Evolutionary conservation across 2,888 invertebrate species (phyloP), one percentile per base, ranked within the genome.

Genomic region (Oscheius sp.): DNA sequence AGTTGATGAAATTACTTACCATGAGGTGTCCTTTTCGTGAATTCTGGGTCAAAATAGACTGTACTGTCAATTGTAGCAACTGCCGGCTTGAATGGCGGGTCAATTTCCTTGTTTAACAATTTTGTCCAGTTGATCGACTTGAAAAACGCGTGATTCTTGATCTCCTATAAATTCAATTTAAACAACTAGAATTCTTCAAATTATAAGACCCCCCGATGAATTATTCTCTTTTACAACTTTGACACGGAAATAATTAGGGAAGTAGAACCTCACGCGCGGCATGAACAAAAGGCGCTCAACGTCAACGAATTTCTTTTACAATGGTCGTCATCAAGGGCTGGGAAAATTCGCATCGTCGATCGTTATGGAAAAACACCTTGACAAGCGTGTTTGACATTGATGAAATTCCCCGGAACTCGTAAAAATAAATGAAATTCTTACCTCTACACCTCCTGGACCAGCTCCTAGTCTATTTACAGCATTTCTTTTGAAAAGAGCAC

Each of bases 1-100:
- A 52, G 18, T 52, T 52, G 7, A 55, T 12, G 3, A 13, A 55
- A 55, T 16, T 25, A 49, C 76, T 81, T 88, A 92, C 92, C 93
- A 91, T 91, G 93, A 2, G 99, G 98, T 61, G 98, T 97, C 90
- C 96, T 94, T 86, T 94, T 95, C 27, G 98, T 99, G 90, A 96
- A 99, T 90, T 99, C 98, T 16, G 94, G 94, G 91, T 99, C 99
- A 89, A 99, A 99, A 90, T 96, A 96, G 90, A 95, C 95, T 88
- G 97, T 96, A 79, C 91, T 91, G 88, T 98, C 96, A 0, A 94
- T 93, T 56, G 94, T 92, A 70, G 94, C 94, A 1, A 98, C 95
- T 0, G 96, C 95, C 12, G 99, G 99, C 88, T 97, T 94, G 89
- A 98, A 99, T 0, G 98, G 98, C 18, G 98, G 98, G 76, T 93